Base-by-base conservation (phyloP, 2,113 vertebrate species). In the Jaculus jaculus region DNA sequence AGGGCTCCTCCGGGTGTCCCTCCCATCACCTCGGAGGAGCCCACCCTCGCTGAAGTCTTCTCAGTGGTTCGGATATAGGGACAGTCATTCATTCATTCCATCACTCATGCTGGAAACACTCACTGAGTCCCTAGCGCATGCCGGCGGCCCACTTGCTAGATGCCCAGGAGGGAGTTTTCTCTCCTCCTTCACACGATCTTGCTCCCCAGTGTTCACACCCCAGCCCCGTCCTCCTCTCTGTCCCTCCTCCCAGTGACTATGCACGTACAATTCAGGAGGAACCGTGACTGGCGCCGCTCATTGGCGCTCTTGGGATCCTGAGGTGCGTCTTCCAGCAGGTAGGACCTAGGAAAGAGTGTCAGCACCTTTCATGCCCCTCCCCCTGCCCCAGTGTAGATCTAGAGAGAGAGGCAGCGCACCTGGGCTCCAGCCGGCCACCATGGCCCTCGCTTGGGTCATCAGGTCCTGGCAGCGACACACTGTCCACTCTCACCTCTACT, bases 231-330 rank as follows among this genome's bases (percentile, higher is more conserved):
- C 10, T 54, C 88, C 6, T 0, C 42, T 8, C 42, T 0, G 15
- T 20, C 17, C 72, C 24, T n/a, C 26, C 37, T 74, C 42, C 47
- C 60, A 60, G 71, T 6, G 12, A 39, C 61, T 80, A 37, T 24
- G 51, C 84, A 92, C 98, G 93, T 97, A 99, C 99, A 98, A 93
- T 98, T 99, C 0, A 98, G 98, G 65, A 99, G 97, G 96, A 99
- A 99, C 10, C 98, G 97, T 5, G 99, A 99, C 47, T 99, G 98
- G 20, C 99, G 98, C 93, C 98, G 98, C 75, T 98, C 98, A 60
- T 84, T 96, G 21, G 96, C 82, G 16, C 97, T 92, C 54, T 91
- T 83, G 61, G 97, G 90, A 47, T 93, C 82, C 51, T 80, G 81
- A 74, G 83, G 63, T 2, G 61, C 34, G 73, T 95, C 94, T 85